Evolutionary conservation across 1,140 invertebrate genomes (phyloP), one percentile per base, ranked within the genome.

Genomic region (Pseudomyrmex concolor): DNA sequence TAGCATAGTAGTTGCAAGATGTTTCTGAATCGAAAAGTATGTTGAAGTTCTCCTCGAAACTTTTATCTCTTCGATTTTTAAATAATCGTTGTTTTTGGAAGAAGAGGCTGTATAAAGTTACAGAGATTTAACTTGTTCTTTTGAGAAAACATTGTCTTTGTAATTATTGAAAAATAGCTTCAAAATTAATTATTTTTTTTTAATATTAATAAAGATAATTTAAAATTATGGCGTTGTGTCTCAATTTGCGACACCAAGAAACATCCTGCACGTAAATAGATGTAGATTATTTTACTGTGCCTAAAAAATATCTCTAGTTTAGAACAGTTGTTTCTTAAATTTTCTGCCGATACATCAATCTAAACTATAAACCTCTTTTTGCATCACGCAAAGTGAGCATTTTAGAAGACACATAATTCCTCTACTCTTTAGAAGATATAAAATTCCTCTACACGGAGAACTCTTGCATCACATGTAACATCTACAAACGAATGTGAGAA

Each of bases 291-390:
- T 71, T 13, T 48, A 71, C 19, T 59, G 45, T 70, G 70, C 3
- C 55, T 71, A 9, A 5, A 80, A 80, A 43, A 64, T 43, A 25
- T 78, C 12, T 80, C 59, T 51, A 80, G 66, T 59, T 80, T 70
- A 78, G 51, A 17, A 68, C 34, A 8, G 34, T 17, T 25, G 3
- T 55, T 19, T 74, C 4, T 57, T 78, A 22, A 60, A 67, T 67
- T 77, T 54, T 3, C 34, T 51, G 34, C 15, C 55, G n/a, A 22
- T 78, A 48, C 17, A 34, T 59, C 66, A 64, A 10, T 59, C 25
- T 66, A 76, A 66, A 51, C 4, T 67, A 55, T 77, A 4, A 12
- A 54, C 4, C 60, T 67, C 66, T 66, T 60, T 54, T n/a, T 80
- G 50, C 17, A 80, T 80, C 59, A 43, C 70, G 12, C 70, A 34